Percentiles rank a stretch among this genome's conserved stretches.
phyloP scores from a whole-genome alignment of 2,113 vertebrate species.

The Addax nasomaculatus region DNA sequence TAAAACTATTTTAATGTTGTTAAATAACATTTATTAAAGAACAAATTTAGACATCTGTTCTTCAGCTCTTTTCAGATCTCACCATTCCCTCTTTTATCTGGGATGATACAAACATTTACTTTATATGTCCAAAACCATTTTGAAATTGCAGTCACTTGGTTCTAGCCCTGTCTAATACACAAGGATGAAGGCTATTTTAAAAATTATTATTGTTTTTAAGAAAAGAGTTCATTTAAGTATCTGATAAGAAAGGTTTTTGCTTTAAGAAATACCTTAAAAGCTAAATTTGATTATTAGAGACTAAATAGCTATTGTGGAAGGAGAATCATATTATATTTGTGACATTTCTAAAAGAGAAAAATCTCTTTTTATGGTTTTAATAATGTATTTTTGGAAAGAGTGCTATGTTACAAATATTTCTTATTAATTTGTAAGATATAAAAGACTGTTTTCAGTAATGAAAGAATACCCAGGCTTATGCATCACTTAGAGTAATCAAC shows the following conservation, averaged over 20 bases:
- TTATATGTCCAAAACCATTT: neutral
- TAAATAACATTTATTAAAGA: neutral
- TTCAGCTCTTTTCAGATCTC: neutral
- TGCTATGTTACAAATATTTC: neutral
- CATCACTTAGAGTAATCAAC: constrained; percentile 14
- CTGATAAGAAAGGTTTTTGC: neutral
- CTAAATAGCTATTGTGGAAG: neutral
- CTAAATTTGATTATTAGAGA: constrained; percentile 2
- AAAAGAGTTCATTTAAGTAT: neutral
- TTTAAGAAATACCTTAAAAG: neutral
- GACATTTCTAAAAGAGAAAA: neutral
- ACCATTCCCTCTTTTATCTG: neutral
- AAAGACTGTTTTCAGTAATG: neutral
- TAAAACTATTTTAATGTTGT: neutral
- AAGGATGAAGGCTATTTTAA: neutral
- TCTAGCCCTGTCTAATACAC: neutral
- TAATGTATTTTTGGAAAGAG: neutral
- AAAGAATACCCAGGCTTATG: neutral
- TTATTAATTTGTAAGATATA: constrained; percentile 17
- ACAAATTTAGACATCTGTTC: neutral
- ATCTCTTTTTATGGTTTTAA: neutral
- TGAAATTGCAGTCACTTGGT: neutral
- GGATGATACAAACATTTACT: neutral
- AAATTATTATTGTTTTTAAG: neutral
- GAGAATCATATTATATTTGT: constrained; percentile 33